Conservation (phyloP, 2,888 invertebrate genomes). For the Gymnoscelis rufifasciata region DNA sequence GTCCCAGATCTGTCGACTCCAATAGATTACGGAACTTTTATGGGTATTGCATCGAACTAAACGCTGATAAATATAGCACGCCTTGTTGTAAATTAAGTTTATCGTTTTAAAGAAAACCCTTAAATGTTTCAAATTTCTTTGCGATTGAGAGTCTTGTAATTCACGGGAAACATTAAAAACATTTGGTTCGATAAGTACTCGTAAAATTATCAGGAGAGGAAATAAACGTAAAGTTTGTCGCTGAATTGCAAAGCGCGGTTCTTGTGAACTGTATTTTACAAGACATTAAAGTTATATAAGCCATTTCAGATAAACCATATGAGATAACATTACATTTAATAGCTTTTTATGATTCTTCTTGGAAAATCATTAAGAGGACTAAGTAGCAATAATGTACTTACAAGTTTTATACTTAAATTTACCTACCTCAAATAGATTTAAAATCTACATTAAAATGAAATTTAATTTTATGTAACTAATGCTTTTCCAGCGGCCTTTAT, state of each 20-base stretch:
- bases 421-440: no score
- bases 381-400: no score
- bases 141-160: constrained; percentile 36
- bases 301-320: constrained; percentile 1
- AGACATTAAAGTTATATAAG: background rate
- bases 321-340: no score
- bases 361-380: no score
- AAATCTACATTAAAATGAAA: no score
- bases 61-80: constrained; percentile 62
- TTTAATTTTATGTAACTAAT: no score
- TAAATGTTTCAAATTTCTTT: constrained; percentile 28
- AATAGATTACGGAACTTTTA: constrained; percentile 71
- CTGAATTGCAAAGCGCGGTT: constrained; percentile 40
- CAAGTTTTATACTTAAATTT: no score
- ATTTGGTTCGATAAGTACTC: constrained; percentile 29
- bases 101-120: constrained; percentile 52
- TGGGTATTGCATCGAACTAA: constrained; percentile 59
- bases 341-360: no score
- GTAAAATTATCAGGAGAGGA: constrained; percentile 31
- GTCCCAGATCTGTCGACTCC: constrained; percentile 64
- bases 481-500: no score
- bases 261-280: constrained; percentile 9
- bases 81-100: constrained; percentile 65
- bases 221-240: constrained; percentile 40
- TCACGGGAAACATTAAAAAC: constrained; percentile 44